Conservation (phyloP, 2,797 vertebrate species). For the Lithobates pipiens region DNA sequence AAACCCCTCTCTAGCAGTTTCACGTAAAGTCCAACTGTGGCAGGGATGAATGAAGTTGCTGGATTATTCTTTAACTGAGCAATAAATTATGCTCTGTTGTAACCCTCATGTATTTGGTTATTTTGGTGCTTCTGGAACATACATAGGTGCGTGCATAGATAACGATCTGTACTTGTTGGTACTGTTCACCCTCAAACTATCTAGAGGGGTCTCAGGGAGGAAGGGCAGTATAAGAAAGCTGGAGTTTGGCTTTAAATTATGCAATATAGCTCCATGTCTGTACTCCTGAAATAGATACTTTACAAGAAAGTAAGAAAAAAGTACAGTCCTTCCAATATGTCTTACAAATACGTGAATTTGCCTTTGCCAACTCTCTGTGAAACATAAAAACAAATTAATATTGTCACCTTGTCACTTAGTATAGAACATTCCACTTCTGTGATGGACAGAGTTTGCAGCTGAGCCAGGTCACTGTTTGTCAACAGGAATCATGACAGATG, state of each 20-base stretch:
- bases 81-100: no score
- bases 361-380: slow-evolving; percentile 1
- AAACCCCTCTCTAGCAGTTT: no score
- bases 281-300: not conserved
- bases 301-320: no score
- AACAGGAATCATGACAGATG: not conserved
- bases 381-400: not conserved
- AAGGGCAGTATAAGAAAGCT: not conserved
- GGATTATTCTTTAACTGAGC: no score
- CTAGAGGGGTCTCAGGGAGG: not conserved
- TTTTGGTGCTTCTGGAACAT: no score
- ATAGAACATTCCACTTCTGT: slow-evolving; percentile 30
- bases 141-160: no score
- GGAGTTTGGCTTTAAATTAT: not conserved
- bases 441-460: not conserved
- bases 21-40: no score
- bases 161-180: no score
- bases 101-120: no score
- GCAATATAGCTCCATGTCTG: not conserved
- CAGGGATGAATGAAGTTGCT: no score
- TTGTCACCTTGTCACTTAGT: slow-evolving; percentile 30
- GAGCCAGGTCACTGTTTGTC: slow-evolving; percentile 2
- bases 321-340: no score
- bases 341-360: not conserved
- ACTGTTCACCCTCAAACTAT: no score